These are phyloP conservation scores for Rhincodon typus DNA, from an alignment of 2,797 vertebrate species.

Conservation along the genomic window DNA sequence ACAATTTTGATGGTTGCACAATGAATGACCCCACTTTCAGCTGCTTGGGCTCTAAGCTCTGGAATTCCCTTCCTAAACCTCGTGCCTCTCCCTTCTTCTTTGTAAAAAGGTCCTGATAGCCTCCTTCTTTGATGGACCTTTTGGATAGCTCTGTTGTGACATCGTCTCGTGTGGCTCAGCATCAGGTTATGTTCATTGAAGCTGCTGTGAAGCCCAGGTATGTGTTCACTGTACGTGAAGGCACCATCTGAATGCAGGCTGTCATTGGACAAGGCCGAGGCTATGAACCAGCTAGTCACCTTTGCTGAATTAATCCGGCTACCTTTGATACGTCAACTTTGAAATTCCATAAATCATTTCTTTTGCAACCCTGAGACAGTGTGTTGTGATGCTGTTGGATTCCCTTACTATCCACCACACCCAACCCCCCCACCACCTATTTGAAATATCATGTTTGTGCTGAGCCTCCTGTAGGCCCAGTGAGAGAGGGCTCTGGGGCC, in stretches of 20 bases:
- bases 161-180: not conserved
- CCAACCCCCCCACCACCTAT: too few relatives aligned
- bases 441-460: not conserved
- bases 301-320: not conserved
- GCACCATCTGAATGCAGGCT: not conserved
- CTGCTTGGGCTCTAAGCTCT: not conserved
- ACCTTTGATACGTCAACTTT: not conserved
- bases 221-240: not conserved
- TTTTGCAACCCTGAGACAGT: not conserved
- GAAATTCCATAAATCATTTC: not conserved
- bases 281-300: not conserved
- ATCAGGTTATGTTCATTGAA: not conserved
- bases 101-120: not conserved
- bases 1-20: not conserved
- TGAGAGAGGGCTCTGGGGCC: not conserved
- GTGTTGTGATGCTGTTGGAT: too few relatives aligned
- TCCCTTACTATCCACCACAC: not conserved
- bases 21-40: not conserved
- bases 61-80: not conserved
- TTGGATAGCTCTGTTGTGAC: not conserved
- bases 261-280: not conserved
- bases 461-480: not conserved
- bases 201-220: not conserved
- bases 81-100: not conserved
- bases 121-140: not conserved